These are phyloP conservation scores for Drosophila albomicans DNA, from an alignment of 1,140 invertebrate genomes.

Conservation along the genomic window DNA sequence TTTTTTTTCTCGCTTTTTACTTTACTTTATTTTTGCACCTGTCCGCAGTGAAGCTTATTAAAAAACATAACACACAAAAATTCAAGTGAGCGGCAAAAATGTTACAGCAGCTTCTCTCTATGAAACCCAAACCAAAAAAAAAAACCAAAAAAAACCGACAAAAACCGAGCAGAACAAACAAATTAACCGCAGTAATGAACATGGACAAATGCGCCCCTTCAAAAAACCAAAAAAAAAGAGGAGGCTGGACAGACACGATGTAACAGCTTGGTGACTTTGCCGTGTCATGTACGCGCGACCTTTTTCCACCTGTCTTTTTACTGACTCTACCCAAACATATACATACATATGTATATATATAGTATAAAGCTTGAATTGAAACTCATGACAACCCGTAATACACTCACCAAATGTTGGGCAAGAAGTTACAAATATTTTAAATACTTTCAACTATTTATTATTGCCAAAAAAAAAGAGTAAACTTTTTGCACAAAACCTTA, in stretches of 20 bases:
- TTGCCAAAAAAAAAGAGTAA: too few relatives aligned
- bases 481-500: too few relatives aligned
- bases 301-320: conserved; percentile 52
- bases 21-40: conserved; percentile 70
- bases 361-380: not conserved
- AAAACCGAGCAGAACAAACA: conserved; percentile 63
- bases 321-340: not conserved
- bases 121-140: conserved; percentile 55
- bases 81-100: conserved; percentile 42
- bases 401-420: conserved; percentile 20
- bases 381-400: conserved; percentile 11
- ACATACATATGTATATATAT: too few relatives aligned
- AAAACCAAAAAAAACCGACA: not conserved
- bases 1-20: not conserved
- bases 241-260: conserved; percentile 9
- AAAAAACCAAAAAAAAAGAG: conserved; percentile 1
- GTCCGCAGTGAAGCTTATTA: conserved; percentile 70
- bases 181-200: conserved; percentile 82
- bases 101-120: conserved; percentile 45
- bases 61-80: conserved; percentile 60
- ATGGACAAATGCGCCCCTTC: conserved; percentile 63
- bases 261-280: conserved; percentile 35
- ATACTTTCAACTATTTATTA: too few relatives aligned
- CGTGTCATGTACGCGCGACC: conserved; percentile 50
- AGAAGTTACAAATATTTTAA: not conserved